Evolutionary conservation across 2,797 vertebrate species (phyloP).

Genomic region (Lithobates pipiens): DNA sequence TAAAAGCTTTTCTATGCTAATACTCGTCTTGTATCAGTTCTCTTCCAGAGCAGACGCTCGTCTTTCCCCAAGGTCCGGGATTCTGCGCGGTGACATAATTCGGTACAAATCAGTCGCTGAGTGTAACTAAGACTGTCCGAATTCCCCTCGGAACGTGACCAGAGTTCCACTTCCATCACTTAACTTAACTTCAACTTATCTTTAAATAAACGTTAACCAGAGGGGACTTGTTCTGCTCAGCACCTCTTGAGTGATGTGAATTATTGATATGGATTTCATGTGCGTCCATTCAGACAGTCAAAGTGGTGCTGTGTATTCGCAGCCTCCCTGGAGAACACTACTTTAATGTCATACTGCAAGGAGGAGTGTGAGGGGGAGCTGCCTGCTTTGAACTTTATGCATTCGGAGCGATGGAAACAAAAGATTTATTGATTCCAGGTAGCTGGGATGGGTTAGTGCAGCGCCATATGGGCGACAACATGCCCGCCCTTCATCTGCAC

Average conservation of each 20-base stretch:
- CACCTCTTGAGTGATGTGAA: slow-evolving; percentile 86
- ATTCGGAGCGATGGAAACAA: slow-evolving; percentile 54
- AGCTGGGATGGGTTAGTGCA: slow-evolving; percentile 29
- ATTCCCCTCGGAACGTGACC: slow-evolving; percentile 84
- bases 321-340: slow-evolving; percentile 71
- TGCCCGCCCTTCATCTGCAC: slow-evolving; percentile 7
- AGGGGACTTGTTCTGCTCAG: slow-evolving; percentile 86
- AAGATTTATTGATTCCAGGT: slow-evolving; percentile 54
- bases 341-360: slow-evolving; percentile 54
- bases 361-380: slow-evolving; percentile 3
- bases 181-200: slow-evolving; percentile 84
- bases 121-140: slow-evolving; percentile 82
- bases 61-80: slow-evolving; percentile 78
- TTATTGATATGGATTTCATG: slow-evolving; percentile 92
- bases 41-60: slow-evolving; percentile 79
- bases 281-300: slow-evolving; percentile 81
- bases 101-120: slow-evolving; percentile 79
- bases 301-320: slow-evolving; percentile 74
- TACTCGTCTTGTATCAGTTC: slow-evolving; percentile 75
- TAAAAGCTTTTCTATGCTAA: slow-evolving; percentile 70
- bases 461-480: slow-evolving; percentile 4
- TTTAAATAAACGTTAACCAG: slow-evolving; percentile 90
- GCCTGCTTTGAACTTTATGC: slow-evolving; percentile 55
- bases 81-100: slow-evolving; percentile 81
- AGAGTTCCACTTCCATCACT: slow-evolving; percentile 80